Evolutionary conservation across 2,113 vertebrate genomes (phyloP).

Genomic region (Canis aureus): DNA sequence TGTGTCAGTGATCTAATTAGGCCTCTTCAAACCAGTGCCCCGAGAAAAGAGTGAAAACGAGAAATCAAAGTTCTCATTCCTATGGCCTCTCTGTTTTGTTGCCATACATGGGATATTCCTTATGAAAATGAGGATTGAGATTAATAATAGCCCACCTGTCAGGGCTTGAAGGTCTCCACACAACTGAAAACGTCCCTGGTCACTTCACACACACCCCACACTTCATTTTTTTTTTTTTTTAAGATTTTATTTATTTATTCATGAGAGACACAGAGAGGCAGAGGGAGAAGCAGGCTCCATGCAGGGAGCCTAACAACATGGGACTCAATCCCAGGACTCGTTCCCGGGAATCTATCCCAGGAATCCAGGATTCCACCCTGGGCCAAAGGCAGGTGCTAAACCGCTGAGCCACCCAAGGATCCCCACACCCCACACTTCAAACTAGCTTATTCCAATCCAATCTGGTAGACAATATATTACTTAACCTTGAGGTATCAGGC

Average conservation of each 20-base stretch:
- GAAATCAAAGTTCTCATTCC: conserved; percentile 17
- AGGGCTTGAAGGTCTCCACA: not conserved
- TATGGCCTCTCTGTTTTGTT: not conserved
- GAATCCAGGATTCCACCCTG: no score
- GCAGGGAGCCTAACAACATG: no score
- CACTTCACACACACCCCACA: not conserved
- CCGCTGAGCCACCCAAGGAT: no score
- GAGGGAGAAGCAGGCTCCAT: no score
- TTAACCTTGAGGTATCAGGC: not conserved
- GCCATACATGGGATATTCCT: not conserved
- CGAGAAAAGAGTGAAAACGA: conserved; percentile 27
- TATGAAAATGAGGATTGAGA: not conserved
- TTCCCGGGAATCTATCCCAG: no score
- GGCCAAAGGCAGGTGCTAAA: no score
- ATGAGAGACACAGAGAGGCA: no score
- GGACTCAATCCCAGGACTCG: no score
- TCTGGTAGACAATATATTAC: not conserved
- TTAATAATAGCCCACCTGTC: not conserved
- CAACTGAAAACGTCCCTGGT: not conserved
- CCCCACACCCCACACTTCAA: not conserved
- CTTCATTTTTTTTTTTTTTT: not conserved
- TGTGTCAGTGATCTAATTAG: conserved; percentile 51
- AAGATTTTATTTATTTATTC: no score
- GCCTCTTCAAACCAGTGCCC: conserved; percentile 56
- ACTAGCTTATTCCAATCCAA: not conserved